These are phyloP conservation scores for Peromyscus maniculatus DNA, from an alignment of 2,113 vertebrate genomes.

Conservation along the genomic window DNA sequence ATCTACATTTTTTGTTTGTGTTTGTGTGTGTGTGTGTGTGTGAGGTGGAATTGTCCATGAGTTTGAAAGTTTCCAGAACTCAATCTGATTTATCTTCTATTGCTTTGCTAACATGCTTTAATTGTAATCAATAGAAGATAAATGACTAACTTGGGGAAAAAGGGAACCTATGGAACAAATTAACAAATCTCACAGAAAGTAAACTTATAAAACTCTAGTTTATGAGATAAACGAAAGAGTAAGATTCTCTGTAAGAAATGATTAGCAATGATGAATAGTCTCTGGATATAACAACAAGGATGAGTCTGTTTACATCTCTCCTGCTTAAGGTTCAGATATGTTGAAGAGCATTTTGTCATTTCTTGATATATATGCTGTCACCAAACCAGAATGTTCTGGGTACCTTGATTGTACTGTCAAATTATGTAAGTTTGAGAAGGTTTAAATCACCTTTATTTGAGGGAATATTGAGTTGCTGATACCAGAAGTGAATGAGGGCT, in stretches of 20 bases:
- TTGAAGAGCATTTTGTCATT: background rate
- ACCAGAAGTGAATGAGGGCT: background rate
- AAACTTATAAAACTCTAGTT: background rate
- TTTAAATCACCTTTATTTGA: background rate
- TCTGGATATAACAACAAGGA: accelerated
- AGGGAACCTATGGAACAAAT: background rate
- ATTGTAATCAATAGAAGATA: background rate
- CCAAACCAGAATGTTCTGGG: background rate
- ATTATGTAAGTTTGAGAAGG: background rate
- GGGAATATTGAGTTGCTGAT: background rate
- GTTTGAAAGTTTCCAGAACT: background rate
- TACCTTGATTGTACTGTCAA: background rate
- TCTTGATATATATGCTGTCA: background rate
- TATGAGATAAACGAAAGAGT: background rate
- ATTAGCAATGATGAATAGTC: accelerated
- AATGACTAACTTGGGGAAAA: background rate
- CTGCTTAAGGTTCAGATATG: background rate
- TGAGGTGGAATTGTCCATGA: background rate
- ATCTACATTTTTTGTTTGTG: background rate
- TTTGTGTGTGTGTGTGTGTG: background rate
- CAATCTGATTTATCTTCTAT: background rate
- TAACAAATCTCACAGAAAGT: background rate
- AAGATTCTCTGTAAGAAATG: background rate
- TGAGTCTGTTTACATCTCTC: background rate
- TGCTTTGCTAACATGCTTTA: background rate